Evolutionary conservation across 2,113 vertebrate species (phyloP), one percentile per base, ranked within the genome.

Genomic region (Gallinago media): DNA sequence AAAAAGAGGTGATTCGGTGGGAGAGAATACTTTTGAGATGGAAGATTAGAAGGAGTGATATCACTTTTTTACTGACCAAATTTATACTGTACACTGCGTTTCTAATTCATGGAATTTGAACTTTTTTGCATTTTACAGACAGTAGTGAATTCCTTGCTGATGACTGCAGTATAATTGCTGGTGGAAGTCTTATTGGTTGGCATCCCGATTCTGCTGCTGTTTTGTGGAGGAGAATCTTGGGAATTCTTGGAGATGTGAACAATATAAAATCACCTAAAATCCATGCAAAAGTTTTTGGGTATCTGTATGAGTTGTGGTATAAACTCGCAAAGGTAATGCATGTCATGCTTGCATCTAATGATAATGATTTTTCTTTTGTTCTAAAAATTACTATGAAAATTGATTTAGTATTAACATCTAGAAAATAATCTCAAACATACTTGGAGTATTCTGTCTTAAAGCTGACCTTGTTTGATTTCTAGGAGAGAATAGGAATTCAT

Each of bases 221-320:
- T 38, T 89, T 99, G 7, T 99, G 99, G 99, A 98, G 99, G 95
- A 99, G 99, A 93, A 98, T 99, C 94, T 95, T 99, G 97, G 99
- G 99, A 68, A 99, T 99, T 94, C 98, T 99, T 29, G 99, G 99
- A 80, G 99, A 99, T 81, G 99, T 99, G 88, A 99, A 99, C 97
- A 99, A 95, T 54, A 99, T 99, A 96, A 97, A 98, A 56, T 99
- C 99, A 23, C 99, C 99, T 83, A 99, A 98, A 97, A 99, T 99
- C 89, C 99, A 99, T 15, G 99, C 99, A 78, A 99, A 98, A 97
- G 99, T 99, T 84, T 99, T 99, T 96, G 97, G 98, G 42, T 99
- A 99, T 96, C 99, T 99, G 62, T 99, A 98, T 92, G 99, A 99
- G 76, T 98, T 99, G 82, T 99, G 99, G 99, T 99, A 99, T 94